Base-by-base conservation (phyloP, 2,888 invertebrate genomes). In the Notodromas monacha region DNA sequence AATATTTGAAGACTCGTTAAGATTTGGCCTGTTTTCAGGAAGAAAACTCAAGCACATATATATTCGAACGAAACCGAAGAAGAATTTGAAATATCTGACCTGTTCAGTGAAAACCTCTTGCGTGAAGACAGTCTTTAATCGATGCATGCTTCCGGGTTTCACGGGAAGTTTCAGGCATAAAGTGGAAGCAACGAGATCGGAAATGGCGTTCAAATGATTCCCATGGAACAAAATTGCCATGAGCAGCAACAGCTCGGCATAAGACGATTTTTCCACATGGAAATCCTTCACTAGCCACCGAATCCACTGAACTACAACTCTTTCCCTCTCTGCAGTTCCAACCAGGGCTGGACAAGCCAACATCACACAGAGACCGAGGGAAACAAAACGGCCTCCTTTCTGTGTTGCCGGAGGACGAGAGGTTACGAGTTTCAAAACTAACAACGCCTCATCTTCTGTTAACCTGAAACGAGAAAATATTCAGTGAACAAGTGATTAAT, bases 181-280 rank as follows among this genome's bases (percentile, higher is more conserved):
- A 2, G 81, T 84, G 3, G 79, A 67, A 42, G 79, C 81, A 1
- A 89, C 81, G 26, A 89, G 55, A 43, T 89, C 89, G 32, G 76
- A 72, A 31, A 92, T 81, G 4, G 84, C 79, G 31, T 68, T 64
- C 36, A 81, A 57, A 49, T 89, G 86, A 44, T 79, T 81, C 39
- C 79, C 74, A 47, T 89, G 89, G 47, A 89, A 89, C 48, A 89
- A 86, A 38, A 89, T 84, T 1, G 89, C 89, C 58, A 89, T 73
- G 34, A 92, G 52, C 0, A 89, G 61, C 31, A 92, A 52, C 76
- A 89, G 79, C 54, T 89, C 86, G 2, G 81, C 84, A 44, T 84
- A 77, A 2, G 81, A 79, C 10, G 42, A 40, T 11, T 27, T 12
- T 12, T 8, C 10, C 8, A 12, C 6, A 8, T 5, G 11, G 5